A percentile compares a stretch with the other conserved stretches of the same genome.
Evolutionary conservation across 2,797 vertebrate genomes (phyloP).

Genomic region (Chelon auratus): DNA sequence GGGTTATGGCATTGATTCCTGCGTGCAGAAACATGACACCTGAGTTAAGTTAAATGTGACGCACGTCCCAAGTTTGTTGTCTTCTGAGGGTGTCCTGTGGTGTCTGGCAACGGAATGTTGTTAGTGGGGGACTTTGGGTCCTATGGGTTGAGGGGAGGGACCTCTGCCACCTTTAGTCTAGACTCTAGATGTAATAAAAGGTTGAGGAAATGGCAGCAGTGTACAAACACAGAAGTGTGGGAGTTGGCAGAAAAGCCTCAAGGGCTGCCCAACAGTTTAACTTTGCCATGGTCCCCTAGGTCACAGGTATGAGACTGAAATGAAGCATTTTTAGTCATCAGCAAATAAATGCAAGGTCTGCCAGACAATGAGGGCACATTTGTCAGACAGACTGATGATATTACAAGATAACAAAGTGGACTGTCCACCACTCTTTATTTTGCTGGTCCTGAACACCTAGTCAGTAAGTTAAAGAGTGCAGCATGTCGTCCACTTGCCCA

Average conservation of each 20-base stretch:
- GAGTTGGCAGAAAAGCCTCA: not conserved
- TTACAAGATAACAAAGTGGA: not conserved
- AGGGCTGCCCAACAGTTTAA: not conserved
- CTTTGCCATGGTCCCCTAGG: too few species aligned
- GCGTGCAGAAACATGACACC: too few species aligned
- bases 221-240: slow-evolving; percentile 11
- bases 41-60: too few species aligned
- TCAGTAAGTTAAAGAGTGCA: not conserved
- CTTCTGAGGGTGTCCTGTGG: too few species aligned
- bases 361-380: not conserved
- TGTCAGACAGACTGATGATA: not conserved
- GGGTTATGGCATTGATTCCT: too few species aligned
- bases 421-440: not conserved
- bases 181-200: slow-evolving; percentile 26
- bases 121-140: too few species aligned
- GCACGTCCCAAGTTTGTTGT: too few species aligned
- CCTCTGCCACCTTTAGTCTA: slow-evolving; percentile 1
- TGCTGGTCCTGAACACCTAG: not conserved
- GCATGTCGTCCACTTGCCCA: not conserved
- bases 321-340: not conserved
- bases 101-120: too few species aligned
- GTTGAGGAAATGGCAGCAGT: slow-evolving; percentile 2
- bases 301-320: not conserved
- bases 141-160: too few species aligned
- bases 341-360: slow-evolving; percentile 5